A percentile compares a stretch with the other conserved stretches of the same genome.
These are phyloP conservation scores for Siniperca chuatsi DNA, from an alignment of 2,113 vertebrate species.

Conservation along the genomic window DNA sequence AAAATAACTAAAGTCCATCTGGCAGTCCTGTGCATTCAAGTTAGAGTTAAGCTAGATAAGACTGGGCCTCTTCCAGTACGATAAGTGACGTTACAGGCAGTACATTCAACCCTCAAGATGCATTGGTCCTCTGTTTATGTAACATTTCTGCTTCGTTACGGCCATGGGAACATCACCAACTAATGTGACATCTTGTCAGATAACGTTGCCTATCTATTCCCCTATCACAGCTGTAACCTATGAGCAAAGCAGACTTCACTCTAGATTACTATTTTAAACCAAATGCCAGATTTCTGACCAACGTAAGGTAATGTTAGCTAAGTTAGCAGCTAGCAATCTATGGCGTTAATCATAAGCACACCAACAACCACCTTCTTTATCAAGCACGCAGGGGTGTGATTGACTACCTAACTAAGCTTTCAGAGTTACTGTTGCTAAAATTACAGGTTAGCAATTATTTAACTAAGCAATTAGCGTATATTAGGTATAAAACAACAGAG, in stretches of 20 bases:
- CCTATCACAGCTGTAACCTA: background rate
- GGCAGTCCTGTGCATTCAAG: background rate
- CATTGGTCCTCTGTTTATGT: conserved; percentile 29
- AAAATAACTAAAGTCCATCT: background rate
- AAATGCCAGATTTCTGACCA: background rate
- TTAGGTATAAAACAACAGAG: background rate
- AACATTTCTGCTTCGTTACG: background rate
- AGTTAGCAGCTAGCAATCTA: background rate
- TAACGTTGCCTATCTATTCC: background rate
- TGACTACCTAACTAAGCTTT: background rate
- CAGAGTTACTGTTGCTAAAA: background rate
- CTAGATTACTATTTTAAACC: background rate
- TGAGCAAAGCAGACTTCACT: no score
- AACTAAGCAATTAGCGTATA: no score
- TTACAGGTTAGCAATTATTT: background rate
- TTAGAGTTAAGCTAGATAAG: background rate
- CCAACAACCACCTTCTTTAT: background rate
- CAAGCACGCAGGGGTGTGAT: background rate
- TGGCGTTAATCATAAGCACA: background rate
- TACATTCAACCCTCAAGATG: background rate
- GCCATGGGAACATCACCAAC: background rate
- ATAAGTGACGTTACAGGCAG: background rate
- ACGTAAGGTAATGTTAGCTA: background rate
- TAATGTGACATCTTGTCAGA: background rate
- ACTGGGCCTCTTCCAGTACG: background rate